These are phyloP conservation scores for Ladona fulva DNA, from an alignment of 1,140 invertebrate species.

Conservation along the genomic window DNA sequence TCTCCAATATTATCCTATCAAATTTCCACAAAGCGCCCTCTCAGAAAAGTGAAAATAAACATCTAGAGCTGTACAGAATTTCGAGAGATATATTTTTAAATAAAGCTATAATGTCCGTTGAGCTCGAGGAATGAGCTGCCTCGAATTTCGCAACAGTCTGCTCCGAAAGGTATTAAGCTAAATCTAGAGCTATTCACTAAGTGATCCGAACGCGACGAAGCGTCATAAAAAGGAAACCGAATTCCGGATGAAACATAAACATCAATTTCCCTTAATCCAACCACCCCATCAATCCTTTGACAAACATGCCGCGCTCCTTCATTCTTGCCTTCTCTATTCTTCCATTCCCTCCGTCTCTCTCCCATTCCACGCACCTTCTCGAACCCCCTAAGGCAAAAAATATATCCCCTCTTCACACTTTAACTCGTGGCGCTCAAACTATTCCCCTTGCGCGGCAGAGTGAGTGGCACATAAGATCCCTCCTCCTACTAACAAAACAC, in stretches of 20 bases:
- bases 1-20: too few species aligned
- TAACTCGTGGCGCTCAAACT: neutral
- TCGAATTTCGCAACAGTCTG: too few species aligned
- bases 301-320: neutral
- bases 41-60: too few species aligned
- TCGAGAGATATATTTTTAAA: too few species aligned
- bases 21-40: too few species aligned
- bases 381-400: neutral
- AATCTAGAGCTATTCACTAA: too few species aligned
- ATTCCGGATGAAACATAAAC: neutral
- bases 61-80: too few species aligned
- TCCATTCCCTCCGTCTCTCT: neutral
- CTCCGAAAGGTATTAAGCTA: too few species aligned
- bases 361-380: neutral
- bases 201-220: too few species aligned
- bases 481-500: neutral
- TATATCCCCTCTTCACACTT: neutral
- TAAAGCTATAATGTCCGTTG: too few species aligned
- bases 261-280: neutral
- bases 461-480: neutral
- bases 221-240: too few species aligned
- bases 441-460: neutral
- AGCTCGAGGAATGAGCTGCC: too few species aligned
- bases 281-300: neutral
- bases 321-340: neutral